Base-by-base conservation (phyloP, 2,113 vertebrate species). In the Apodemus sylvaticus region DNA sequence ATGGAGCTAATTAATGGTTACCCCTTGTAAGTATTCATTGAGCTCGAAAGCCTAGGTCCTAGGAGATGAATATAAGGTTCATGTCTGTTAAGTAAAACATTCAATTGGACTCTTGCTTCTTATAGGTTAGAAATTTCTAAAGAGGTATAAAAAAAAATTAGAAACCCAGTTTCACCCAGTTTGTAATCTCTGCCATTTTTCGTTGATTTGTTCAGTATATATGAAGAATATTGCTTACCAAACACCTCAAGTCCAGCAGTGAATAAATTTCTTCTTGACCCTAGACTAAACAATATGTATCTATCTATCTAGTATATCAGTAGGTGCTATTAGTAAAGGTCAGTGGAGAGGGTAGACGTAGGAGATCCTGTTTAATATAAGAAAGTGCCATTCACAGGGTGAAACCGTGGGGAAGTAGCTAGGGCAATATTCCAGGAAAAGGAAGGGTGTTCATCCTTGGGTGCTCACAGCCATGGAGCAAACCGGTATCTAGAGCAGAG, bases 1-100 rank as follows among this genome's bases (percentile, higher is more conserved):
- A 99, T 99, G 99, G 99, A 99, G 97, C 99, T 99, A 95, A 98
- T 99, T 96, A 99, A 98, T 98, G 99, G 99, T 85, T 99, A 99
- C 97, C 99, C 99, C 48, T 96, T 99, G 99, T 99, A 98, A 99
- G 99, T 99, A 96, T 91, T 85, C 81, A 66, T n/a, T 90, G 31
- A 66, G 86, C 53, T 89, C 96, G 26, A 92, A 87, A 77, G 89
- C 9, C 2, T 17, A 58, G 62, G 17, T 92, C 48, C n/a, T 60
- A 64, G 74, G 79, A 85, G 79, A 60, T 90, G 36, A 82, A 66
- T 78, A 13, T 89, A 70, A 70, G 16, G 9, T 66, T 71, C 88
- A 64, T 42, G 66, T 13, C 73, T 76, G 95, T 78, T 22, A 60
- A 76, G n/a, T 89, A 74, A 60, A 88, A 55, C 12, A 9, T 48